phyloP scores from a whole-genome alignment of 1,140 invertebrate genomes.

The Drosophila malerkotliana region DNA sequence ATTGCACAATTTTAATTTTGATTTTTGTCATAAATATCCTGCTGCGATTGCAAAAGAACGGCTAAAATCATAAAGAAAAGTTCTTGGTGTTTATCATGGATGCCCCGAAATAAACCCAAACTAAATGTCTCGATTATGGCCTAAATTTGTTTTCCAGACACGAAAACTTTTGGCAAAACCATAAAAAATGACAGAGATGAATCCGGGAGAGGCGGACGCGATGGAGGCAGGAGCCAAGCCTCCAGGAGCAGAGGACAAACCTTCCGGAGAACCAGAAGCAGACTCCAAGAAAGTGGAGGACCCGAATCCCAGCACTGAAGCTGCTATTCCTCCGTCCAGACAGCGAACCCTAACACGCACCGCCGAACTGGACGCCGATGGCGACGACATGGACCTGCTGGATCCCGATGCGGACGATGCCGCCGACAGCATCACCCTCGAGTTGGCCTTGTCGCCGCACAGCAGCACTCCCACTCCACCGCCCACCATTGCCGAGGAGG shows the following conservation, averaged over 20 bases:
- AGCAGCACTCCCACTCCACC: constrained; percentile 65
- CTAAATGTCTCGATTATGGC: constrained; percentile 53
- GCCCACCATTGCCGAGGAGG: constrained; percentile 60
- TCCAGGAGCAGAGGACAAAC: not conserved
- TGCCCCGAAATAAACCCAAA: not conserved
- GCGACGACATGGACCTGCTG: constrained; percentile 48
- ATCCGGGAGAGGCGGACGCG: constrained; percentile 35
- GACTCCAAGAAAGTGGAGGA: not conserved
- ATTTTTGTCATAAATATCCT: not conserved
- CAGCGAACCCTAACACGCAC: constrained; percentile 67
- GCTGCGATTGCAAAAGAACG: not conserved
- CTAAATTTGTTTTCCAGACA: constrained; percentile 41
- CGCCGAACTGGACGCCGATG: constrained; percentile 66
- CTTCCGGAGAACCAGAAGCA: not conserved
- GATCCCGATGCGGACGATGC: constrained; percentile 63
- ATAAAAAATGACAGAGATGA: constrained; percentile 62
- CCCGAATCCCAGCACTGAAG: constrained; percentile 5
- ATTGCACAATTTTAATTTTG: not conserved
- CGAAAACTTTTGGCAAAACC: constrained; percentile 20
- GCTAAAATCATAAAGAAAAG: not conserved
- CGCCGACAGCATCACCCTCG: constrained; percentile 69
- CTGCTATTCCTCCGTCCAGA: constrained; percentile 40
- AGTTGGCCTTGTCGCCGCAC: constrained; percentile 64
- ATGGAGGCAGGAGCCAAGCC: constrained; percentile 18
- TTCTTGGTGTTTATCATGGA: too few species aligned